Conservation (phyloP, 2,797 vertebrate species). For the Lagocephalus sceleratus region DNA sequence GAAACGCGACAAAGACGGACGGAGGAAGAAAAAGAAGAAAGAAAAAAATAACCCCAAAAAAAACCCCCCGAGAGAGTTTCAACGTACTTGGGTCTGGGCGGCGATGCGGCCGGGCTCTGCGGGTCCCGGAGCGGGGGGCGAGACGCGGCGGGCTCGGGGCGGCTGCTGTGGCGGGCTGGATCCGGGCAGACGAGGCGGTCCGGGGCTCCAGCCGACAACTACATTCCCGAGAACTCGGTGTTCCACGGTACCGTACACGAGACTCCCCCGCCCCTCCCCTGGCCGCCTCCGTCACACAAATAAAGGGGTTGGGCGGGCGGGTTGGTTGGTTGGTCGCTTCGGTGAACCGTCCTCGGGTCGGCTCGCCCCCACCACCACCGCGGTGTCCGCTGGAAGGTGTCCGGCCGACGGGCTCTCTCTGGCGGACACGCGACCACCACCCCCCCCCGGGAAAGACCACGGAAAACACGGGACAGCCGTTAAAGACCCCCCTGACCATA, state of each 20-base stretch:
- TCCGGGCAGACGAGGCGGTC: not conserved
- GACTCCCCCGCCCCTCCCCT: slow-evolving; percentile 54
- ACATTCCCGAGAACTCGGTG: slow-evolving; percentile 25
- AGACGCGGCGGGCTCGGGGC: not conserved
- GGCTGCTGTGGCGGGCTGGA: not conserved
- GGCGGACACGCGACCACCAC: too few species aligned
- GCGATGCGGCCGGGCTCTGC: not conserved
- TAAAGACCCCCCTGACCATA: too few species aligned
- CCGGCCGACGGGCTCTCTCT: too few species aligned
- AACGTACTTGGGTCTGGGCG: slow-evolving; percentile 10
- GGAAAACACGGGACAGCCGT: too few species aligned
- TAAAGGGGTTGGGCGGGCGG: not conserved
- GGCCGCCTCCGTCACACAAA: slow-evolving; percentile 49
- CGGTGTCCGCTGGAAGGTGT: too few species aligned
- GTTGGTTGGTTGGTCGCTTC: too few species aligned
- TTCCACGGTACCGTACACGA: slow-evolving; percentile 71
- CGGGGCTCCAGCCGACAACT: not conserved
- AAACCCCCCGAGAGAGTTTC: not conserved
- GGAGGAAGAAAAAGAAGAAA: not conserved
- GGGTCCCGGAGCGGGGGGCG: not conserved
- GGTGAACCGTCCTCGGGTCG: too few species aligned
- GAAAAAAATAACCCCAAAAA: too few species aligned
- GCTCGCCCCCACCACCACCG: too few species aligned
- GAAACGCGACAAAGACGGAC: not conserved
- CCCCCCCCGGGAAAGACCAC: too few species aligned